Base-by-base conservation (phyloP, 2,113 vertebrate genomes). In the Pteropus alecto region DNA sequence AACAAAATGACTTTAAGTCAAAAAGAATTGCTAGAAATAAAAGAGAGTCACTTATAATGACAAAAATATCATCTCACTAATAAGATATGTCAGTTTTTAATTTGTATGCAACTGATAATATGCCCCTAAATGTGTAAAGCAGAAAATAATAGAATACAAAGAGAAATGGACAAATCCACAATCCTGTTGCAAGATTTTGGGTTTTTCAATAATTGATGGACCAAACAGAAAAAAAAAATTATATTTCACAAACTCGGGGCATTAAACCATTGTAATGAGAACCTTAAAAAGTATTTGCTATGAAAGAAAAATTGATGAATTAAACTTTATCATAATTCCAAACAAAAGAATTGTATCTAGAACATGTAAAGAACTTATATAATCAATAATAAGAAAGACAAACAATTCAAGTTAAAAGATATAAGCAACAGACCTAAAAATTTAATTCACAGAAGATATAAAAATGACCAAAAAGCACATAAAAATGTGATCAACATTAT, bases 401-500 rank as follows among this genome's bases (percentile, higher is more conserved):
- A 86, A 82, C 71, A 94, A 93, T n/a, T 92, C 21, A 91, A 92
- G 48, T 84, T 60, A 61, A 48, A 78, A 78, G 70, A 74, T 81
- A 38, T 21, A 7, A 60, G 6, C 68, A 87, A 81, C 9, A 82
- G 67, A 61, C 5, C 3, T 92, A 18, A 95, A 68, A 26, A 74
- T 63, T 78, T 83, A 63, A 28, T 70, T 86, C 78, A 73, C 77
- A 92, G 33, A 48, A 81, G 58, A 96, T 78, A 58, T 24, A 74
- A 74, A 93, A 87, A 90, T 70, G 41, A 92, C 41, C 48, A 38
- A 51, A 83, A 83, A 56, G 21, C 15, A 48, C 41, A 87, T 35
- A 51, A 87, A 84, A 56, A 94, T 79, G 41, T 77, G 21, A 54
- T 68, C 18, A 41, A 84, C 43, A 74, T 56, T 51, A 60, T 35